These are phyloP conservation scores for Leucoptera coffeella DNA, from an alignment of 2,888 invertebrate genomes.

Conservation along the genomic window DNA sequence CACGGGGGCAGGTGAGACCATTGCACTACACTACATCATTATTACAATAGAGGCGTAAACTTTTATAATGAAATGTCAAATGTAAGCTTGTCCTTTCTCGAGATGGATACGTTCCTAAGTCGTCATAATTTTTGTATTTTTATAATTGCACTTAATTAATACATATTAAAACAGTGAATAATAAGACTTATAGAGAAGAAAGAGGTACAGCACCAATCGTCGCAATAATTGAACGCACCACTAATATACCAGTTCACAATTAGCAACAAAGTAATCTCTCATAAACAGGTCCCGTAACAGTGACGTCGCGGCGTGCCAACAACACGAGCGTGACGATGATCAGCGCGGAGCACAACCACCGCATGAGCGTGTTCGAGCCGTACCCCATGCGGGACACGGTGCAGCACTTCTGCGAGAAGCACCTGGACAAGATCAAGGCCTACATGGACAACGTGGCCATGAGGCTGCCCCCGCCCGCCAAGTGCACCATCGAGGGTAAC, in stretches of 20 bases:
- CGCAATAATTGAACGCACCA: conserved; percentile 21
- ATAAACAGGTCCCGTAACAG: conserved; percentile 54
- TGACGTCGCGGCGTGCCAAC: conserved; percentile 57
- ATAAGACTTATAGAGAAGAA: too few species aligned
- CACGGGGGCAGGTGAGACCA: too few species aligned
- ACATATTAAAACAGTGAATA: too few species aligned
- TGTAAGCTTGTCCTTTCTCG: too few species aligned
- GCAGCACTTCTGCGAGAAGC: conserved; percentile 94
- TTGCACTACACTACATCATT: too few species aligned
- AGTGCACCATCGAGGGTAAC: conserved; percentile 90
- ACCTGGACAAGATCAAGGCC: conserved; percentile 82
- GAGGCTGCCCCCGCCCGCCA: conserved; percentile 82
- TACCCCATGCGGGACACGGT: conserved; percentile 87
- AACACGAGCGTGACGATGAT: conserved; percentile 76
- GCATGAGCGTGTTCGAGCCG: conserved; percentile 80
- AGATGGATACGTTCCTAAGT: too few species aligned
- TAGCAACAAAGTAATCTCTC: conserved; percentile 9
- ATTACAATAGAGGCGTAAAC: too few species aligned
- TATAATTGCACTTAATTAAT: too few species aligned
- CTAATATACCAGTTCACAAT: conserved; percentile 15
- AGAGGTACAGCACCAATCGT: too few species aligned
- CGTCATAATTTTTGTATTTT: too few species aligned
- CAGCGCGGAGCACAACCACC: conserved; percentile 25
- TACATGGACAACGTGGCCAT: conserved; percentile 86
- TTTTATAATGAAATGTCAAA: too few species aligned